Conservation (phyloP, 92 coral and sea anemone species). For the Metridium senile region DNA sequence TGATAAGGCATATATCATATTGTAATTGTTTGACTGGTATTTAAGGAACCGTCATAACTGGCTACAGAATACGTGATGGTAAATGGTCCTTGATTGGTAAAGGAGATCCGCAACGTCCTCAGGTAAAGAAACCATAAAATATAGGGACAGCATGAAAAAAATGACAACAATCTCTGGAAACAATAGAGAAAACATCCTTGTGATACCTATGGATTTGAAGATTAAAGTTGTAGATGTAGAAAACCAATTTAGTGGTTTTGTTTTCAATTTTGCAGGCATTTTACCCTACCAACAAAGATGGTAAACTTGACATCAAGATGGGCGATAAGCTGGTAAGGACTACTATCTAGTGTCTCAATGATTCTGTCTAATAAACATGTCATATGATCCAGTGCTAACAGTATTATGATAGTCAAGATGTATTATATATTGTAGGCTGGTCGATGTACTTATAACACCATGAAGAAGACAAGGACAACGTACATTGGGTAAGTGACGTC, state of each 20-base stretch:
- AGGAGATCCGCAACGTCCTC: conserved; percentile 82
- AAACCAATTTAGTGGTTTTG: no score
- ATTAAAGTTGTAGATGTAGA: no score
- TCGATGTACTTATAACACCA: conserved; percentile 88
- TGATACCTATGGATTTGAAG: no score
- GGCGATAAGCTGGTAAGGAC: conserved; percentile 64
- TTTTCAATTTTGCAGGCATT: no score
- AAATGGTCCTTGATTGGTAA: conserved; percentile 76
- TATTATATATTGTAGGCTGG: conserved; percentile 88
- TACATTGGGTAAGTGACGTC: conserved; percentile 71
- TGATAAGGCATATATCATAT: no score
- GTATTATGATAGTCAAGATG: no score
- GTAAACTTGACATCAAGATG: conserved; percentile 1
- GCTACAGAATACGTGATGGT: conserved; percentile 65
- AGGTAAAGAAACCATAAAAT: conserved; percentile 51
- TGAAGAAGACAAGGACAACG: conserved; percentile 61
- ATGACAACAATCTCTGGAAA: no score
- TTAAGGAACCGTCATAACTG: conserved; percentile 69
- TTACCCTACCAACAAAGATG: conserved; percentile 44
- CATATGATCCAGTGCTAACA: no score
- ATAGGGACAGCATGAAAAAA: background rate
- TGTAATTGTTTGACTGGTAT: background rate
- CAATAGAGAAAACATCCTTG: no score
- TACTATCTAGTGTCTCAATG: no score
- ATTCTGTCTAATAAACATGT: no score